phyloP scores from a whole-genome alignment of 2,113 vertebrate genomes.

The Bathybates hornii region DNA sequence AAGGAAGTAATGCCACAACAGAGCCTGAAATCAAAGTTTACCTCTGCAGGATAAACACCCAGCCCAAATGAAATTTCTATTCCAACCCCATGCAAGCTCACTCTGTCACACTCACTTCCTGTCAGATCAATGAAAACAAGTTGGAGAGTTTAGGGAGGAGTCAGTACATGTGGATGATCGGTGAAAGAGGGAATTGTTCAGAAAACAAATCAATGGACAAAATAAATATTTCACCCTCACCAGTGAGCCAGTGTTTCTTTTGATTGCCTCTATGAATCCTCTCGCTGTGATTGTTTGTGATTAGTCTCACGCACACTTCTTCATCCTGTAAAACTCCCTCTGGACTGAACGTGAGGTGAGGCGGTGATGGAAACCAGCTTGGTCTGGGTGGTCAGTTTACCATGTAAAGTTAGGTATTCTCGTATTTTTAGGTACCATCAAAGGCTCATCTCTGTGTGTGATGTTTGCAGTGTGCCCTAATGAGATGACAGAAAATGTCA shows the following conservation, averaged over 20 bases:
- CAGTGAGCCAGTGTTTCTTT: not conserved
- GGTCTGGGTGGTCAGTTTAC: not conserved
- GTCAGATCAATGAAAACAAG: slow-evolving; percentile 23
- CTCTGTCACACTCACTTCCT: not conserved
- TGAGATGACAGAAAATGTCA: slow-evolving; percentile 56
- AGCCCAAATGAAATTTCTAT: slow-evolving; percentile 8
- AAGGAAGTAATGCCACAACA: slow-evolving; percentile 29
- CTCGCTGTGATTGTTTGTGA: not conserved
- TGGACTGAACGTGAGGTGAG: not conserved
- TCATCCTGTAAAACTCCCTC: not conserved
- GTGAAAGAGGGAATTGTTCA: not conserved
- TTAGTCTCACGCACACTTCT: not conserved
- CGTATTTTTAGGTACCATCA: not conserved
- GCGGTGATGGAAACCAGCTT: not conserved
- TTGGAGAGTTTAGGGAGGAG: slow-evolving; percentile 1
- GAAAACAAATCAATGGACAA: slow-evolving; percentile 39
- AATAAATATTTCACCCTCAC: slow-evolving; percentile 50
- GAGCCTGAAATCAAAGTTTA: slow-evolving; percentile 43
- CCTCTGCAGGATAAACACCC: slow-evolving; percentile 39
- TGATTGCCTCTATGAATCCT: not conserved
- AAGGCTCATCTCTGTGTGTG: not conserved
- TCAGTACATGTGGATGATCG: not conserved
- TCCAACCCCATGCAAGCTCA: not conserved
- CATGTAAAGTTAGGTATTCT: not conserved
- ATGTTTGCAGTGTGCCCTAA: slow-evolving; percentile 13